A percentile compares a stretch with the other conserved stretches of the same genome.
Evolutionary conservation across 2,888 invertebrate species (phyloP).

Genomic region (Fragum sueziense): DNA sequence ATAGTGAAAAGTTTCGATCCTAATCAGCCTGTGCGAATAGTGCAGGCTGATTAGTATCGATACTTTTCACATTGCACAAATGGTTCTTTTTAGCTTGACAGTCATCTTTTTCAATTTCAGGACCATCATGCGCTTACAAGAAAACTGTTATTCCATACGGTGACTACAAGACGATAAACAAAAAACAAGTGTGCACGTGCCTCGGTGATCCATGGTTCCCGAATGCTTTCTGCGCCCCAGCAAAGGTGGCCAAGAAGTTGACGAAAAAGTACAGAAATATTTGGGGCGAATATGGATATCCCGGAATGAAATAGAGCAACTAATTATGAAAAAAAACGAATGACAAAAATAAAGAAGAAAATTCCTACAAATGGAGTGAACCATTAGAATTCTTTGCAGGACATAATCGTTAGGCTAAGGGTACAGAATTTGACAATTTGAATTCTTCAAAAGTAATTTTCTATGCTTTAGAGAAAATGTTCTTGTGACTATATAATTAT

Average conservation of each 20-base stretch:
- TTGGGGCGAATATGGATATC: constrained; percentile 12
- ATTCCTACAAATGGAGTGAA: not conserved
- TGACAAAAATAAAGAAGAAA: not conserved
- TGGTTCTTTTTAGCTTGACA: not conserved
- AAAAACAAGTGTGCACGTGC: constrained; percentile 21
- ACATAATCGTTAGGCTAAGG: not conserved
- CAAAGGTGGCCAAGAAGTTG: not conserved
- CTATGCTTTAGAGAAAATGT: not conserved
- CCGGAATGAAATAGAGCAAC: constrained; percentile 3
- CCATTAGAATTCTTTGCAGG: not conserved
- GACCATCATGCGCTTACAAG: constrained; percentile 16
- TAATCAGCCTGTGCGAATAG: too few species aligned
- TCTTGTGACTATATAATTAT: not conserved
- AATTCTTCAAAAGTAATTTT: too few species aligned
- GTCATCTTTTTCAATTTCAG: constrained; percentile 6
- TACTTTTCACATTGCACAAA: too few species aligned
- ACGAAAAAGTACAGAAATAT: not conserved
- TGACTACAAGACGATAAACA: not conserved
- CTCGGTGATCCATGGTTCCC: constrained; percentile 36
- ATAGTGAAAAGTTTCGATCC: too few species aligned
- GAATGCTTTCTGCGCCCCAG: constrained; percentile 28
- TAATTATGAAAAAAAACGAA: not conserved
- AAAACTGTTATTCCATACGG: constrained; percentile 4
- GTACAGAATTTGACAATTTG: too few species aligned
- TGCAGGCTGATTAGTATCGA: too few species aligned